Conservation (phyloP, 2,113 vertebrate genomes). For the Microtus ochrogaster region DNA sequence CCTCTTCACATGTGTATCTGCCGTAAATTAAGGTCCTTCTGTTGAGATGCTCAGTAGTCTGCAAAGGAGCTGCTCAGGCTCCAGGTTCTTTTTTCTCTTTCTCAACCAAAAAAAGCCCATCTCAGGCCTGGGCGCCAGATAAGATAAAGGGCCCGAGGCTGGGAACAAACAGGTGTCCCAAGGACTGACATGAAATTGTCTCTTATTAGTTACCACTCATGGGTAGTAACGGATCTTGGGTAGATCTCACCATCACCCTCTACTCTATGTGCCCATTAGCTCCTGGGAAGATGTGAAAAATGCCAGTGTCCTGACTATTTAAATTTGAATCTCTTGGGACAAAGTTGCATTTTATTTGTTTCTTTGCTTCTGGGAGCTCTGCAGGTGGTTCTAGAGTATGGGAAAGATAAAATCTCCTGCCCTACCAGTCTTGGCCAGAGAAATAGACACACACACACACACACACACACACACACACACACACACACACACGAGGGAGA, state of each 20-base stretch:
- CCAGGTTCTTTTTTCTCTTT: background rate
- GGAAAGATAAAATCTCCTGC: background rate
- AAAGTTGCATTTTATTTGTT: background rate
- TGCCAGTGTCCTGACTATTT: background rate
- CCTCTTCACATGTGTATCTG: background rate
- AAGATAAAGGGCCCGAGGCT: slow-evolving; percentile 2
- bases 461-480: background rate
- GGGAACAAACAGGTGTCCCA: slow-evolving; percentile 24
- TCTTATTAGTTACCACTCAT: background rate
- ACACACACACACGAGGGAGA: background rate
- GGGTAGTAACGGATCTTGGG: background rate
- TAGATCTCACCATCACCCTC: background rate
- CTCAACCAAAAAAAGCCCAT: background rate
- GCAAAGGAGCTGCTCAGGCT: background rate
- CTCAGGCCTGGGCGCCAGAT: background rate
- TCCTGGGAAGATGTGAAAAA: slow-evolving; percentile 39
- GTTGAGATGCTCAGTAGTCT: background rate
- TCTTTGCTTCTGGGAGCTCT: slow-evolving; percentile 46
- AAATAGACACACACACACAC: background rate
- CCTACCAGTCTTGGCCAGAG: background rate
- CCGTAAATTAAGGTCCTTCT: background rate
- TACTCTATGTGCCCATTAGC: background rate
- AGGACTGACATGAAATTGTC: background rate
- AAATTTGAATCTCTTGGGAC: background rate
- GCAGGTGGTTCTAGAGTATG: background rate